Conservation (phyloP, 2,888 invertebrate genomes). For the Saturnia japonica region DNA sequence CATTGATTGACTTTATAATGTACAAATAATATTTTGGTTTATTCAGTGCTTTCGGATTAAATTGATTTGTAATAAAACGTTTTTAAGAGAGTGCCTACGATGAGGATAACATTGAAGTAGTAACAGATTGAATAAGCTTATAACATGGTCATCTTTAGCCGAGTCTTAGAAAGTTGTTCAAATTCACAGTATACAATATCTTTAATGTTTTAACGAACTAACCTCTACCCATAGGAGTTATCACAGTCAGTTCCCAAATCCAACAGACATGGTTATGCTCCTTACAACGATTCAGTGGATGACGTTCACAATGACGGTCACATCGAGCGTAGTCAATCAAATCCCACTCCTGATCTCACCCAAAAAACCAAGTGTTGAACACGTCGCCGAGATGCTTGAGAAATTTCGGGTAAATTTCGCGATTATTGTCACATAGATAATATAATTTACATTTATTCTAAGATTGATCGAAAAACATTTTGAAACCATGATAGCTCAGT, state of each 20-base stretch:
- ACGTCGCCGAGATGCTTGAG: conserved; percentile 39
- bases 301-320: conserved; percentile 48
- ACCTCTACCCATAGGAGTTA: conserved; percentile 16
- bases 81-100: too few species aligned
- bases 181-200: too few species aligned
- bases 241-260: conserved; percentile 48
- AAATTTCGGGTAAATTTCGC: conserved; percentile 40
- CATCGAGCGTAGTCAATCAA: conserved; percentile 38
- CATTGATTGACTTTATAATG: too few species aligned
- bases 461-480: too few species aligned
- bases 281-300: conserved; percentile 56
- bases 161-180: too few species aligned
- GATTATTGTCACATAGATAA: background rate
- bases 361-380: conserved; percentile 34
- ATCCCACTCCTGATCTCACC: conserved; percentile 48
- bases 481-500: rapidly evolving
- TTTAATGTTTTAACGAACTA: too few species aligned
- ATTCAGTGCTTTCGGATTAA: too few species aligned
- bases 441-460: background rate
- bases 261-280: conserved; percentile 43
- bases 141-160: too few species aligned
- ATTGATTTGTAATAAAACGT: too few species aligned
- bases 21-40: too few species aligned
- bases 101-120: too few species aligned
- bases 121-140: too few species aligned